Conservation (phyloP, 2,797 vertebrate genomes). For the Falco concolor region DNA sequence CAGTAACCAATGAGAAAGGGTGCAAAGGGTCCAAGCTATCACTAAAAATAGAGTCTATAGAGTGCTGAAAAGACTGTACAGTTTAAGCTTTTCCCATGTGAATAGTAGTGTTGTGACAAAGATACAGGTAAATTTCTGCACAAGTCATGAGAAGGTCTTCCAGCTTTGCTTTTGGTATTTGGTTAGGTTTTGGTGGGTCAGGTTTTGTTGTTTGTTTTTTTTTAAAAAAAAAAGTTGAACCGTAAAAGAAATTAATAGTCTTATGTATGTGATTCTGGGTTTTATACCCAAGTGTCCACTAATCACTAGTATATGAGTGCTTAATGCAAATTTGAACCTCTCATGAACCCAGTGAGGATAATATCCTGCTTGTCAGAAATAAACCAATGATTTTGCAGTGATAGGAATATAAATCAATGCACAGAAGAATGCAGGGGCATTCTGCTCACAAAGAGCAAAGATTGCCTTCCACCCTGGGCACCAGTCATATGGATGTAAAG, state of each 20-base stretch:
- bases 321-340: background rate
- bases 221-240: background rate
- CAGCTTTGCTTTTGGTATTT: background rate
- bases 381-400: background rate
- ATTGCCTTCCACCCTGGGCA: background rate
- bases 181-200: background rate
- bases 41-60: background rate
- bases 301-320: background rate
- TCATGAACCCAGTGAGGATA: background rate
- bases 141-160: background rate
- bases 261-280: background rate
- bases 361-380: background rate
- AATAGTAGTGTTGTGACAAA: background rate
- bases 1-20: background rate
- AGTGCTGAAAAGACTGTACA: background rate
- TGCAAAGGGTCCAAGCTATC: background rate
- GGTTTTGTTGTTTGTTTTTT: background rate
- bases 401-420: background rate
- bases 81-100: background rate
- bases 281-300: background rate
- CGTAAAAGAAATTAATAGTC: background rate
- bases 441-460: background rate
- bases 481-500: background rate
- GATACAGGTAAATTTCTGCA: background rate
- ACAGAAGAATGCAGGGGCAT: background rate